These are phyloP conservation scores for Perccottus glenii DNA, from an alignment of 2,113 vertebrate species.

Conservation along the genomic window DNA sequence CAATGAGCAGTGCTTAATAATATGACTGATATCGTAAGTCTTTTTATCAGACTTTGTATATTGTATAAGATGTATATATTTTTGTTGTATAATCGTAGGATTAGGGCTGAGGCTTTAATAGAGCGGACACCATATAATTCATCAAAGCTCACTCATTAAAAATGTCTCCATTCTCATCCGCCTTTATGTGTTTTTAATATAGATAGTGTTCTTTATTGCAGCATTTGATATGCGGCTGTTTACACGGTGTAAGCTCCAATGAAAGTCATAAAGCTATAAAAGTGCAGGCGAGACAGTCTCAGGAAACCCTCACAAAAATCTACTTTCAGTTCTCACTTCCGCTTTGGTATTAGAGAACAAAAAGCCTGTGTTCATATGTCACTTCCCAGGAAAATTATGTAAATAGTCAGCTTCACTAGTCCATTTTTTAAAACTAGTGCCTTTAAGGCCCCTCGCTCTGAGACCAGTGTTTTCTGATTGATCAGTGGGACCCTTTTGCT, in stretches of 20 bases:
- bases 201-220: conserved; percentile 38
- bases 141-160: background rate
- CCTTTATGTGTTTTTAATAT: conserved; percentile 26
- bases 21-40: background rate
- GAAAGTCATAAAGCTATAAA: conserved; percentile 55
- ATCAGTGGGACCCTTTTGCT: too few relatives aligned
- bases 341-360: conserved; percentile 22
- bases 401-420: background rate
- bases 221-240: conserved; percentile 13
- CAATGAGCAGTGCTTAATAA: background rate
- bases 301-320: conserved; percentile 54
- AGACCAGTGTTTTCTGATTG: too few relatives aligned
- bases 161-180: background rate
- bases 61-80: too few relatives aligned
- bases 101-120: conserved; percentile 8
- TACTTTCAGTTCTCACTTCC: conserved; percentile 65
- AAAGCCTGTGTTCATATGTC: background rate
- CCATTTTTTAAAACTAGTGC: too few relatives aligned
- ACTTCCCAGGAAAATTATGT: conserved; percentile 8
- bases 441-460: too few relatives aligned
- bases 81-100: background rate
- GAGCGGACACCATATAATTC: conserved; percentile 16
- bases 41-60: too few relatives aligned
- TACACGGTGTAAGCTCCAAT: conserved; percentile 3
- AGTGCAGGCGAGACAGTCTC: conserved; percentile 3